Percentiles rank a stretch among this genome's conserved stretches.
Conservation (phyloP, 2,888 invertebrate genomes). For the Troglohyphantes excavatus region DNA sequence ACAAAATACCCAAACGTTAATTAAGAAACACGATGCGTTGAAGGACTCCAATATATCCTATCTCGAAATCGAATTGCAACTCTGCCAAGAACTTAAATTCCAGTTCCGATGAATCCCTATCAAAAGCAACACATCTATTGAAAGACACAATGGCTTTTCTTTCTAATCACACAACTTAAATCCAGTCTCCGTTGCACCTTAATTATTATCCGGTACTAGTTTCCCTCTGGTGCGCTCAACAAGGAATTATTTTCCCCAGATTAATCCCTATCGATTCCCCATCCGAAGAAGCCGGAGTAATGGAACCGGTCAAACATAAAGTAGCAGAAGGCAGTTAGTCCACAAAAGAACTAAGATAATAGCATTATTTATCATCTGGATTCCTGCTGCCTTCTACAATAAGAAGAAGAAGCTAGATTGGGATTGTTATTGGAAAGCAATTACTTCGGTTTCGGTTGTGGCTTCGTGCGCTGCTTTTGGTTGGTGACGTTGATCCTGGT, state of each 20-base stretch:
- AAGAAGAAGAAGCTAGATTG: not conserved
- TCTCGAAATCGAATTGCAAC: not conserved
- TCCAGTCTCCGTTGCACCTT: not conserved
- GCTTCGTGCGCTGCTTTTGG: not conserved
- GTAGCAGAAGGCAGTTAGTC: conserved; percentile 5
- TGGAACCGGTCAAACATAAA: conserved; percentile 42
- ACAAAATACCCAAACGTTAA: too few relatives aligned
- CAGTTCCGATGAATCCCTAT: not conserved
- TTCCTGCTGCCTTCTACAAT: too few relatives aligned
- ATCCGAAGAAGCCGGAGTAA: conserved; percentile 1
- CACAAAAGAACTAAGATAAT: conserved; percentile 27
- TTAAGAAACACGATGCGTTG: too few relatives aligned
- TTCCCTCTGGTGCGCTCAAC: not conserved
- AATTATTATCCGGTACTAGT: not conserved
- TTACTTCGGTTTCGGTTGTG: conserved; percentile 14
- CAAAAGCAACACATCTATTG: not conserved
- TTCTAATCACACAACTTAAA: not conserved
- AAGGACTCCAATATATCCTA: not conserved
- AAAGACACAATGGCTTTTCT: too few relatives aligned
- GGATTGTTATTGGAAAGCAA: conserved; percentile 13
- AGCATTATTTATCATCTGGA: conserved; percentile 46
- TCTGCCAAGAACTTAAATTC: not conserved
- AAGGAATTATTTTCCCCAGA: conserved; percentile 37
- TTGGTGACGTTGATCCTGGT: not conserved
- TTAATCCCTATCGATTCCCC: conserved; percentile 32